phyloP scores from a whole-genome alignment of 2,113 vertebrate species.

The Perca fluviatilis region DNA sequence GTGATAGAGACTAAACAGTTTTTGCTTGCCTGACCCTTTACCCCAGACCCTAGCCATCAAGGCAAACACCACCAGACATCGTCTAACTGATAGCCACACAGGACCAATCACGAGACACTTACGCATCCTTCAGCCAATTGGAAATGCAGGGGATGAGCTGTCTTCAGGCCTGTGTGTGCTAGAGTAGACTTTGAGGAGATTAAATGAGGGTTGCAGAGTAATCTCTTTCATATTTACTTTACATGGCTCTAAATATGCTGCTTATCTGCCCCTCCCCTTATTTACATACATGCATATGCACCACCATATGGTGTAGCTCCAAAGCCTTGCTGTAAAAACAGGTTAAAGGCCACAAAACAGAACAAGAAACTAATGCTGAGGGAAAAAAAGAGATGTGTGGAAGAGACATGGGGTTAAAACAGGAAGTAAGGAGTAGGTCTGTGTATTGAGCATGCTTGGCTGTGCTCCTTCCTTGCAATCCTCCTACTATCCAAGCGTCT shows the following conservation, averaged over 20 bases:
- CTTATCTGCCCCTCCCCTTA: conserved; percentile 47
- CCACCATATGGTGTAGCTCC: conserved; percentile 45
- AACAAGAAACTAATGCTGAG: conserved; percentile 28
- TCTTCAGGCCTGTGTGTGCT: conserved; percentile 34
- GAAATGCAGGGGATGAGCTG: conserved; percentile 17
- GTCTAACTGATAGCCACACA: conserved; percentile 38
- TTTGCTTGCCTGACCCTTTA: conserved; percentile 32
- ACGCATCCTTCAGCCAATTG: conserved; percentile 39
- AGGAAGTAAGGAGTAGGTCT: conserved; percentile 40
- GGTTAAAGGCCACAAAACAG: conserved; percentile 15
- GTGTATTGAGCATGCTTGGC: conserved; percentile 42
- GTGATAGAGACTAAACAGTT: background rate
- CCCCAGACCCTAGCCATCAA: conserved; percentile 31
- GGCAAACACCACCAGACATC: conserved; percentile 7
- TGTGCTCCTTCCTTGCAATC: conserved; percentile 48
- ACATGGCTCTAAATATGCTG: conserved; percentile 70
- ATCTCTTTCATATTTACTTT: conserved; percentile 76
- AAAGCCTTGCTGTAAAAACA: conserved; percentile 33
- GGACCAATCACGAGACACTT: conserved; percentile 49
- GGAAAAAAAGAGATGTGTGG: conserved; percentile 8
- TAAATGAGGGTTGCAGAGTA: conserved; percentile 57
- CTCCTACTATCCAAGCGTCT: conserved; percentile 31
- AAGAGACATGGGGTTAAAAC: conserved; percentile 34
- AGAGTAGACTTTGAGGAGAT: conserved; percentile 65
- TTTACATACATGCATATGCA: conserved; percentile 41